A percentile compares a stretch with the other conserved stretches of the same genome.
These are phyloP conservation scores for Drosophila pseudotakahashii DNA, from an alignment of 2,888 invertebrate genomes.

Conservation along the genomic window DNA sequence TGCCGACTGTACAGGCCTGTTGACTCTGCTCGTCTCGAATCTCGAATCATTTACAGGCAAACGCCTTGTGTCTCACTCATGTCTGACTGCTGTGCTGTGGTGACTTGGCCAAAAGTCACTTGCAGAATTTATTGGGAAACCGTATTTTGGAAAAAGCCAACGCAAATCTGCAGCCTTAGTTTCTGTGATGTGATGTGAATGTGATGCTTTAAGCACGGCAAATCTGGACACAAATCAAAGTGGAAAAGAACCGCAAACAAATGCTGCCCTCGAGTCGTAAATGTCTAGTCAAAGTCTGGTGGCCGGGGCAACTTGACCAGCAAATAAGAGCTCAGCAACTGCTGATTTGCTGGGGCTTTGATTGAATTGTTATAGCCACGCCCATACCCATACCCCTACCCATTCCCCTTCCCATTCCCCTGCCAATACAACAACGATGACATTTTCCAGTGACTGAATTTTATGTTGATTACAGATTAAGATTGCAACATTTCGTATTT, in stretches of 20 bases:
- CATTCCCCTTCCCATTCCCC: not conserved
- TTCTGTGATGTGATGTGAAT: not conserved
- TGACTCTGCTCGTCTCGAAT: constrained; percentile 33
- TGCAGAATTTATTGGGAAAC: constrained; percentile 43
- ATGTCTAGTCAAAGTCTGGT: constrained; percentile 19
- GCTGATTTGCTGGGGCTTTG: constrained; percentile 73
- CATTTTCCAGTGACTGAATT: constrained; percentile 79
- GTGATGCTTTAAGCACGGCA: constrained; percentile 60
- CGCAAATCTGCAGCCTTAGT: constrained; percentile 13
- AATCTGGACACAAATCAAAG: constrained; percentile 74
- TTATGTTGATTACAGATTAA: constrained; percentile 81
- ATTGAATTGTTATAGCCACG: constrained; percentile 75
- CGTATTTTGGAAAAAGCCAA: constrained; percentile 35
- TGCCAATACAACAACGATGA: constrained; percentile 51
- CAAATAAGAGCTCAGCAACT: constrained; percentile 49
- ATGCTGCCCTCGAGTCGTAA: constrained; percentile 71
- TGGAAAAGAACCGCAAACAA: constrained; percentile 72
- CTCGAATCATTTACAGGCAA: constrained; percentile 68
- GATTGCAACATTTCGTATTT: constrained; percentile 78
- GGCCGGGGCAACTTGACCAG: constrained; percentile 27
- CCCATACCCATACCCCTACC: constrained; percentile 11
- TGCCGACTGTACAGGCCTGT: constrained; percentile 27
- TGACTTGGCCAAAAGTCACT: constrained; percentile 70
- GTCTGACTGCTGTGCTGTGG: constrained; percentile 31
- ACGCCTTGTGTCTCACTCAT: constrained; percentile 47